These are phyloP conservation scores for Silurus meridionalis DNA, from an alignment of 2,113 vertebrate genomes.

Conservation along the genomic window DNA sequence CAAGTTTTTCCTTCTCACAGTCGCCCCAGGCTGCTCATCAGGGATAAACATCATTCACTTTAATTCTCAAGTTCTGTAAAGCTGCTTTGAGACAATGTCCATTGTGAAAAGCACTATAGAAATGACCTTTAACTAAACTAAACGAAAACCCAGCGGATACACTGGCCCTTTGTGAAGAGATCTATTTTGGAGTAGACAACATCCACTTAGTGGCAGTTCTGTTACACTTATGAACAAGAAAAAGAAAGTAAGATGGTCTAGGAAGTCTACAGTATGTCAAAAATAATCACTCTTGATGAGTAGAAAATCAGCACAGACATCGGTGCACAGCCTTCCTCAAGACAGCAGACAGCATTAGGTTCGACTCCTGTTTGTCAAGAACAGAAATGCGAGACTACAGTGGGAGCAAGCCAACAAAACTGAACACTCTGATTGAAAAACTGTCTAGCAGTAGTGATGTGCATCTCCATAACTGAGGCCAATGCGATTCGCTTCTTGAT, in stretches of 20 bases:
- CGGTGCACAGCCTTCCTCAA: background rate
- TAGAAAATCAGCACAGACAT: background rate
- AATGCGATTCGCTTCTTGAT: too few species aligned
- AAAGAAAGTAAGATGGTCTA: background rate
- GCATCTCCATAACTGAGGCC: too few species aligned
- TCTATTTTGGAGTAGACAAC: background rate
- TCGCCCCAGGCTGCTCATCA: too few species aligned
- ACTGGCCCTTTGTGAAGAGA: background rate
- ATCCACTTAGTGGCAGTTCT: background rate
- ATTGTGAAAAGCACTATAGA: too few species aligned
- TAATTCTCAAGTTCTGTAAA: too few species aligned
- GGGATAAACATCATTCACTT: too few species aligned
- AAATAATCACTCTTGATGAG: background rate
- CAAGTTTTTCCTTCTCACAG: too few species aligned
- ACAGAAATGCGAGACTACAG: background rate
- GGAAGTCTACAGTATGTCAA: background rate
- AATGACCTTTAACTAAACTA: too few species aligned
- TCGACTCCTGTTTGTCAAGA: background rate
- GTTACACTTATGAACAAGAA: background rate
- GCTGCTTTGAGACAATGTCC: too few species aligned
- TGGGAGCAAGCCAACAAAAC: background rate
- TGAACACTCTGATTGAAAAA: background rate
- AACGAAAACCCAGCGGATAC: background rate
- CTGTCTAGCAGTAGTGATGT: too few species aligned
- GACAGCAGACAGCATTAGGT: background rate